Conservation (phyloP, 2,888 invertebrate species). For the Aspidapion aeneum region DNA sequence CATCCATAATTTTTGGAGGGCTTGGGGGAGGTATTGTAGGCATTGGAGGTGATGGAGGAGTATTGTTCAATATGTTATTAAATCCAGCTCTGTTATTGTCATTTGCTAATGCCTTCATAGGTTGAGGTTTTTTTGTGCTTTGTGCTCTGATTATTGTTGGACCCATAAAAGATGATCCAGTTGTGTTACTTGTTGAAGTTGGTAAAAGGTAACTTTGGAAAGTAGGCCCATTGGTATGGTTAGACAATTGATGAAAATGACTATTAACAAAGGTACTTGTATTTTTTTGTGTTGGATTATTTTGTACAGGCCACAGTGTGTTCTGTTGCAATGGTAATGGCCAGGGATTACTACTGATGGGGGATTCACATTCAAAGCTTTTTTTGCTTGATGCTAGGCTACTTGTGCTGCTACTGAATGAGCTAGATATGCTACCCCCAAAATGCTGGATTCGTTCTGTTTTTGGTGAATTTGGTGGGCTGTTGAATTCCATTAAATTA, state of each 20-base stretch:
- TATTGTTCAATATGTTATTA: slow-evolving; percentile 39
- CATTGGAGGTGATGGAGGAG: slow-evolving; percentile 56
- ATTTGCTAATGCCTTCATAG: background rate
- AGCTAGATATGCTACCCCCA: slow-evolving; percentile 45
- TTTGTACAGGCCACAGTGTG: slow-evolving; percentile 16
- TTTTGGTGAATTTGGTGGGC: slow-evolving; percentile 49
- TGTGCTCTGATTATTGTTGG: slow-evolving; percentile 76
- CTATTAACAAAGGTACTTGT: background rate
- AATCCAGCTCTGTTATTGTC: background rate
- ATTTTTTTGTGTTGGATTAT: background rate
- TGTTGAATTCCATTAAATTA: slow-evolving; percentile 50
- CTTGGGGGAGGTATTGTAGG: slow-evolving; percentile 77
- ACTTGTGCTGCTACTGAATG: slow-evolving; percentile 48
- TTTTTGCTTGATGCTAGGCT: slow-evolving; percentile 70
- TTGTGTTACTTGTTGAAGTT: slow-evolving; percentile 8
- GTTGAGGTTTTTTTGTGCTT: slow-evolving; percentile 34
- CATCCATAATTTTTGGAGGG: slow-evolving; percentile 59
- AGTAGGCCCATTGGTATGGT: slow-evolving; percentile 9
- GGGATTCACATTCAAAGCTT: slow-evolving; percentile 65
- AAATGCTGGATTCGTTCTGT: slow-evolving; percentile 40
- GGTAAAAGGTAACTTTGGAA: slow-evolving; percentile 21
- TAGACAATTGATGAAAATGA: background rate
- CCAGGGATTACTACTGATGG: slow-evolving; percentile 49
- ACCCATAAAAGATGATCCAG: slow-evolving; percentile 30
- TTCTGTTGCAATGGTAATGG: slow-evolving; percentile 11